Conservation (phyloP, 2,888 invertebrate species). For the Ypsolopha sequella region DNA sequence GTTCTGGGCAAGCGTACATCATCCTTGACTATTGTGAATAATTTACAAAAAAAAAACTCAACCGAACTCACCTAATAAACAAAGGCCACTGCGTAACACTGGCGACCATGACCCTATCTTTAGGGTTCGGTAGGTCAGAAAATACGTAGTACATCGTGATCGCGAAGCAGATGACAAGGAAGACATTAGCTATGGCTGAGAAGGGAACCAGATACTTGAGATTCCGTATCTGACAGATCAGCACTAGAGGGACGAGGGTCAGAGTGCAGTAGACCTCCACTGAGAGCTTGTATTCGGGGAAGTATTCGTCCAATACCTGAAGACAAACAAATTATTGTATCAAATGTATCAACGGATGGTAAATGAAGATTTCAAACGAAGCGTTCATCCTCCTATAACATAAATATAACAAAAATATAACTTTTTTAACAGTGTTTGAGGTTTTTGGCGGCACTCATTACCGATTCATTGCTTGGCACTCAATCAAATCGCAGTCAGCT, state of each 20-base stretch:
- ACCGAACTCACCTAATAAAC: slow-evolving; percentile 76
- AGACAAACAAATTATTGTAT: slow-evolving; percentile 9
- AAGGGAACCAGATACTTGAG: slow-evolving; percentile 90
- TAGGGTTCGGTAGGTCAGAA: slow-evolving; percentile 46
- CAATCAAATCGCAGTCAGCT: no score
- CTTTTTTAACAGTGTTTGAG: no score
- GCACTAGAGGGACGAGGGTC: slow-evolving; percentile 75
- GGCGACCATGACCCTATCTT: slow-evolving; percentile 58
- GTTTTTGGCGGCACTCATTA: no score
- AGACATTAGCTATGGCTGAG: slow-evolving; percentile 86
- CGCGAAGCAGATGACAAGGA: slow-evolving; percentile 80
- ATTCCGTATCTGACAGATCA: slow-evolving; percentile 81
- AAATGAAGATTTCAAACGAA: no score
- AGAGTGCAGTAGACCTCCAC: slow-evolving; percentile 75
- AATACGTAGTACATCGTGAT: slow-evolving; percentile 89
- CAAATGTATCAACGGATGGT: no score
- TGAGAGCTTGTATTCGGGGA: slow-evolving; percentile 56
- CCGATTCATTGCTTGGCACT: no score
- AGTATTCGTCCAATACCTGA: slow-evolving; percentile 64
- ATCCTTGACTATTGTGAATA: no score
- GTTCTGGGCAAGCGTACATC: no score
- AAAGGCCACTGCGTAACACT: slow-evolving; percentile 77
- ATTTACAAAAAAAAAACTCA: no score
- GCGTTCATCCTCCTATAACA: no score
- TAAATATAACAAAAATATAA: no score